Percentiles rank a stretch among this genome's conserved stretches.
phyloP scores from a whole-genome alignment of 2,888 invertebrate species.

The Margaritifera margaritifera region DNA sequence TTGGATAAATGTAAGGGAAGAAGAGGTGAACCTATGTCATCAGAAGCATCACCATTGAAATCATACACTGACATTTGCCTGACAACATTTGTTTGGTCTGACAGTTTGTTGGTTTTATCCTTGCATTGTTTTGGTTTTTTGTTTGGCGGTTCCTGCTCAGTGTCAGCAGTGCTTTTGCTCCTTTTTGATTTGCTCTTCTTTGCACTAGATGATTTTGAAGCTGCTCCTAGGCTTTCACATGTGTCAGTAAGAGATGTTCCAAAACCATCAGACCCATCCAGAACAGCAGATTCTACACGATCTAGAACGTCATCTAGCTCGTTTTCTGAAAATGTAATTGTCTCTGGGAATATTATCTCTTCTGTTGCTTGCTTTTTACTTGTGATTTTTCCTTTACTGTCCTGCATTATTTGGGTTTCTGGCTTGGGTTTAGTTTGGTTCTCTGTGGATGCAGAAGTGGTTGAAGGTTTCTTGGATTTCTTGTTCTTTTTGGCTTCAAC shows the following conservation, averaged over 20 bases:
- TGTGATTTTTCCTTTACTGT: neutral
- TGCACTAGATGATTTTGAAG: slow-evolving; percentile 10
- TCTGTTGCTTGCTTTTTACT: slow-evolving; percentile 18
- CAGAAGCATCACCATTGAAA: slow-evolving; percentile 52
- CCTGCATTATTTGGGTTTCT: slow-evolving; percentile 10
- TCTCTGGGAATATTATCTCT: slow-evolving; percentile 53
- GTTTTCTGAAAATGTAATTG: slow-evolving; percentile 63
- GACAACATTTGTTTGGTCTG: slow-evolving; percentile 13
- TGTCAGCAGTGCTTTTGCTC: slow-evolving; percentile 28
- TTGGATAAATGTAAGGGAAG: slow-evolving; percentile 25
- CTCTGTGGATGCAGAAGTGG: neutral
- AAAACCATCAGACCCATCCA: too few species aligned
- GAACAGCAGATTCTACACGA: slow-evolving; percentile 57
- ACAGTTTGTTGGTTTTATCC: slow-evolving; percentile 23
- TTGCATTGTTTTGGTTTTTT: slow-evolving; percentile 43
- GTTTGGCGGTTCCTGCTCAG: slow-evolving; percentile 39
- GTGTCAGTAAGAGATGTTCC: too few species aligned
- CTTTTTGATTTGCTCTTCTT: slow-evolving; percentile 51
- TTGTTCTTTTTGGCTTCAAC: slow-evolving; percentile 11
- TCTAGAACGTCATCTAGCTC: slow-evolving; percentile 67
- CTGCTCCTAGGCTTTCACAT: neutral
- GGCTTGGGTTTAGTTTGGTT: neutral
- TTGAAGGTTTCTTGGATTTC: slow-evolving; percentile 23
- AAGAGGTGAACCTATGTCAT: slow-evolving; percentile 44
- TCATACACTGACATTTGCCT: slow-evolving; percentile 55